Evolutionary conservation across 37 sponge, comb jelly and placozoan species (phyloP).

Genomic region (Aphrocallistes beatrix): DNA sequence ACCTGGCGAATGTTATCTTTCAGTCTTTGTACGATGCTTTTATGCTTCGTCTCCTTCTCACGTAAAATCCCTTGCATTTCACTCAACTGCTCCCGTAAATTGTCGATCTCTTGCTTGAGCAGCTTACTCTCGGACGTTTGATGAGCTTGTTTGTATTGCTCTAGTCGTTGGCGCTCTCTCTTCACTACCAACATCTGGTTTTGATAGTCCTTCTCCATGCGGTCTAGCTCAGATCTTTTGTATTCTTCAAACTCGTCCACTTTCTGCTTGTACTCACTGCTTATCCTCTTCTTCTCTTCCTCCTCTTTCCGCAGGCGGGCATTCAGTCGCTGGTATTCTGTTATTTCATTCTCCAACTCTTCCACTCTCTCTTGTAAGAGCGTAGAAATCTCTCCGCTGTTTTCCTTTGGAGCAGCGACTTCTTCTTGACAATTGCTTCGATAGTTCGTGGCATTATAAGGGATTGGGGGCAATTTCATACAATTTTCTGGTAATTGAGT

Average conservation of each 20-base stretch:
- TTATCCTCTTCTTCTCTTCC: neutral
- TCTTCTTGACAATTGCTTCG: no score
- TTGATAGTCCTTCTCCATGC: neutral
- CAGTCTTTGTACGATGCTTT: neutral
- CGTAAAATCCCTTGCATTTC: neutral
- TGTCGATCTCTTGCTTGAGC: neutral
- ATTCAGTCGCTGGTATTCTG: neutral
- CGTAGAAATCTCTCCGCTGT: neutral
- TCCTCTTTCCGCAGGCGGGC: neutral
- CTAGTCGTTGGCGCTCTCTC: neutral
- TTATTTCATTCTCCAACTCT: slow-evolving; percentile 4
- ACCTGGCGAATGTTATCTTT: neutral
- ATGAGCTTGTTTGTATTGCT: slow-evolving; percentile 4
- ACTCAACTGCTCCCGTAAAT: neutral
- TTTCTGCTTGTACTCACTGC: neutral
- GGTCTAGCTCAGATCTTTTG: neutral
- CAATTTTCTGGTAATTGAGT: no score
- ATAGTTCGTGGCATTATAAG: no score
- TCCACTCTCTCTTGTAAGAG: neutral
- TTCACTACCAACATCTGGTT: neutral
- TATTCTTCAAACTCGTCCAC: neutral
- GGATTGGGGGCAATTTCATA: no score
- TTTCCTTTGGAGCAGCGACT: no score
- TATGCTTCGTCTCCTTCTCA: neutral
- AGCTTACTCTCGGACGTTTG: neutral